Conservation (phyloP, 2,113 vertebrate species). For the Leiothrix lutea region DNA sequence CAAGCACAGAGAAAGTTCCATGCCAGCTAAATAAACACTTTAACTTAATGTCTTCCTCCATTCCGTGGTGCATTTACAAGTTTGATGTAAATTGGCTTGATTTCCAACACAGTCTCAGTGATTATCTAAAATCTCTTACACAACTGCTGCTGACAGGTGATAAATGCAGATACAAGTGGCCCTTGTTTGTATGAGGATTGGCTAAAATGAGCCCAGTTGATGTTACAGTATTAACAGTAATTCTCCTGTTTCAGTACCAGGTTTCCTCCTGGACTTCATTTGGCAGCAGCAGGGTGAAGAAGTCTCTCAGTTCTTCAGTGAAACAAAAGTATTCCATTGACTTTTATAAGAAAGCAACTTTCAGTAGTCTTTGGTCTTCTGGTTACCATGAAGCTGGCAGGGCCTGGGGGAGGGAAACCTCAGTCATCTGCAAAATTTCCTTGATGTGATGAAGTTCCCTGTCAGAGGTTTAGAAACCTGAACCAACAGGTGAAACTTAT, state of each 20-base stretch:
- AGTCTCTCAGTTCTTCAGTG: constrained; percentile 29
- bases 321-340: constrained; percentile 57
- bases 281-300: constrained; percentile 34
- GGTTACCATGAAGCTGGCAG: constrained; percentile 55
- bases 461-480: constrained; percentile 83
- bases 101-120: neutral
- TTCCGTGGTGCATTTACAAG: neutral
- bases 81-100: neutral
- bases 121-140: neutral
- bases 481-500: constrained; percentile 76
- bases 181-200: neutral
- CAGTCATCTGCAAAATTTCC: constrained; percentile 73
- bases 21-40: neutral
- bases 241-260: neutral
- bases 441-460: constrained; percentile 83
- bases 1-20: neutral
- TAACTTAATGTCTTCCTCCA: neutral
- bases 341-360: constrained; percentile 35
- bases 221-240: neutral
- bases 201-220: constrained; percentile 4
- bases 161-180: constrained; percentile 3
- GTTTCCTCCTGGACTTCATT: neutral
- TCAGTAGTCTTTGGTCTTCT: constrained; percentile 53
- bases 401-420: constrained; percentile 51
- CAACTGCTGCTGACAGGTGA: constrained; percentile 5